Evolutionary conservation across 2,888 invertebrate species (phyloP).

Genomic region (Latheticus oryzae): DNA sequence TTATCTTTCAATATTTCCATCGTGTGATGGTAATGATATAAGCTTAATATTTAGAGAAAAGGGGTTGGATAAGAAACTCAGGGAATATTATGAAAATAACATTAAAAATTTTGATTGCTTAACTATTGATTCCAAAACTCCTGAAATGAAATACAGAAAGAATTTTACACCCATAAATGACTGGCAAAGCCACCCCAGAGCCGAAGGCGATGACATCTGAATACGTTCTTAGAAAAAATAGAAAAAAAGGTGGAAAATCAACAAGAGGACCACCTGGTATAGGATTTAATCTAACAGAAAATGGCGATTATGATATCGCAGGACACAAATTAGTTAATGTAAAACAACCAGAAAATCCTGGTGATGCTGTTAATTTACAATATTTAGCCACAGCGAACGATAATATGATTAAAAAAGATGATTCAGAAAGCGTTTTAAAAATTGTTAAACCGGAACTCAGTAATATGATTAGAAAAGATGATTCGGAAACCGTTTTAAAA

Average conservation of each 20-base stretch:
- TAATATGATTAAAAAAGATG: constrained; percentile 13
- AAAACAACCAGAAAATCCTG: too few relatives aligned
- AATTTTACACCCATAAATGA: constrained; percentile 24
- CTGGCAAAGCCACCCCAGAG: constrained; percentile 13
- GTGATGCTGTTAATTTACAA: too few relatives aligned
- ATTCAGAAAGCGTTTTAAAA: constrained; percentile 16
- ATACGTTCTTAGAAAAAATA: constrained; percentile 33
- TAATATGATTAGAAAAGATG: constrained; percentile 6
- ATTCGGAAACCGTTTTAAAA: neutral
- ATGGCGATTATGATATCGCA: constrained; percentile 25
- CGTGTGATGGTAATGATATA: too few relatives aligned
- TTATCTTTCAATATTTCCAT: too few relatives aligned
- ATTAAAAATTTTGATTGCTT: constrained; percentile 14
- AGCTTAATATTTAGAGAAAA: too few relatives aligned
- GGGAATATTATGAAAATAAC: constrained; percentile 16
- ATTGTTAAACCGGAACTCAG: constrained; percentile 9
- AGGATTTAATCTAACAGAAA: constrained; percentile 29
- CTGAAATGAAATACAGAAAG: constrained; percentile 17
- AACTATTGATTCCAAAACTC: constrained; percentile 19
- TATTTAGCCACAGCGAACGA: too few relatives aligned
- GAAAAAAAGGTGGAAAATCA: constrained; percentile 28
- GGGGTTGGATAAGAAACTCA: constrained; percentile 14
- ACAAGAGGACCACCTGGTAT: constrained; percentile 31
- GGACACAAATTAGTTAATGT: too few relatives aligned
- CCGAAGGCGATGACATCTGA: constrained; percentile 10